Percentiles rank a stretch among this genome's conserved stretches.
Evolutionary conservation across 2,888 invertebrate species (phyloP).

Genomic region (Chymomyza amoena): DNA sequence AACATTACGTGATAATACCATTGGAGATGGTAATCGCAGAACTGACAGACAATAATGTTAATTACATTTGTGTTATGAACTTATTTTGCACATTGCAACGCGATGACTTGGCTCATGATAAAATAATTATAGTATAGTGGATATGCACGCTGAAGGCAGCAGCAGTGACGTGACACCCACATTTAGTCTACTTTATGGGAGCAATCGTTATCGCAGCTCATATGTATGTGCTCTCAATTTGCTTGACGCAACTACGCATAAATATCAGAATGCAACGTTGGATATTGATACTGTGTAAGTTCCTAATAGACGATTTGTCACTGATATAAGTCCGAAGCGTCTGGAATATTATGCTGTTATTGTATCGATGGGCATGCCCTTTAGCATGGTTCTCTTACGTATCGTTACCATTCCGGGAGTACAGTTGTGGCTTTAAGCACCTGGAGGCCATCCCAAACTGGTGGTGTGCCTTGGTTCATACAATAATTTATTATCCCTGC

Average conservation of each 20-base stretch:
- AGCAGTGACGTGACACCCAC: conserved; percentile 48
- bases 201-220: conserved; percentile 80
- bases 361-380: conserved; percentile 74
- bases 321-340: conserved; percentile 68
- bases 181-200: conserved; percentile 78
- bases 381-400: conserved; percentile 80
- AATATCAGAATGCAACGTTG: conserved; percentile 48
- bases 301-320: conserved; percentile 67
- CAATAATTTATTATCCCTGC: conserved; percentile 66
- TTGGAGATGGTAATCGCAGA: conserved; percentile 33
- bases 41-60: background rate
- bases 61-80: conserved; percentile 3
- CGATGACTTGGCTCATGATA: conserved; percentile 70
- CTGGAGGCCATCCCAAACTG: conserved; percentile 83
- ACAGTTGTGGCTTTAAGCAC: conserved; percentile 82
- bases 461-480: conserved; percentile 58
- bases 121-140: conserved; percentile 72
- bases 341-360: conserved; percentile 75
- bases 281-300: conserved; percentile 65
- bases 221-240: conserved; percentile 80
- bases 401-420: conserved; percentile 83
- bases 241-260: conserved; percentile 79
- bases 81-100: conserved; percentile 68
- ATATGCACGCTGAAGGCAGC: conserved; percentile 36
- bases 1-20: conserved; percentile 22